Conservation (phyloP, 2,797 vertebrate species). For the Oreochromis mossambicus region DNA sequence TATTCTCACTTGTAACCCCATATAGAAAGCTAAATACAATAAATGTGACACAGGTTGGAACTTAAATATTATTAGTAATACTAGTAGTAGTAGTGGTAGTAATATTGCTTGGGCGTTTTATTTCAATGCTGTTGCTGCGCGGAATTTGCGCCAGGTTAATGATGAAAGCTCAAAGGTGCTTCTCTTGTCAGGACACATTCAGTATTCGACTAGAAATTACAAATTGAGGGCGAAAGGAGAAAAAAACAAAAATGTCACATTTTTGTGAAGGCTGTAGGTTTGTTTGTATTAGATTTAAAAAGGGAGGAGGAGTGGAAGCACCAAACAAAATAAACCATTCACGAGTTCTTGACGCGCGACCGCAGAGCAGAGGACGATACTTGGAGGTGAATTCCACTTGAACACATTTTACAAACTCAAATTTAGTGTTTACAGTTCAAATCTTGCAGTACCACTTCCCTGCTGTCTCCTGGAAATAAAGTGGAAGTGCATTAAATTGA, state of each 20-base stretch:
- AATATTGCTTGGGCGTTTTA: not conserved
- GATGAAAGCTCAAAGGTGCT: not conserved
- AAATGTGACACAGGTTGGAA: not conserved
- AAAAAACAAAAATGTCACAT: not conserved
- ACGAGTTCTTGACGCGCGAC: constrained; percentile 15
- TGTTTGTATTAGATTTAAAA: constrained; percentile 19
- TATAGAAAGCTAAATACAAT: not conserved
- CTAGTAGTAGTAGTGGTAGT: not conserved
- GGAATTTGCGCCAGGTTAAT: not conserved
- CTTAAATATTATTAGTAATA: not conserved
- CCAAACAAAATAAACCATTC: constrained; percentile 31
- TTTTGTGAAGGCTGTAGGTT: not conserved
- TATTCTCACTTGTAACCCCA: not conserved
- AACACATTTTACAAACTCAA: not conserved
- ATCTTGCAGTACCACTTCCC: not conserved
- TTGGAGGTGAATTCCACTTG: not conserved
- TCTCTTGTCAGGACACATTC: not conserved
- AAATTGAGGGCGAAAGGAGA: not conserved
- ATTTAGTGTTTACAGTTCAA: not conserved
- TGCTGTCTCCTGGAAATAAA: not conserved
- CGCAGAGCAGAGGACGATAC: constrained; percentile 25
- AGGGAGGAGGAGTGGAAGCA: not conserved
- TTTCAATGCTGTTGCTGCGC: not conserved
- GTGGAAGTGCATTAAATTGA: not conserved
- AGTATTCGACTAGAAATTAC: not conserved